Evolutionary conservation across 1,140 invertebrate genomes (phyloP), one percentile per base, ranked within the genome.

Genomic region (Drosophila ogumai): DNA sequence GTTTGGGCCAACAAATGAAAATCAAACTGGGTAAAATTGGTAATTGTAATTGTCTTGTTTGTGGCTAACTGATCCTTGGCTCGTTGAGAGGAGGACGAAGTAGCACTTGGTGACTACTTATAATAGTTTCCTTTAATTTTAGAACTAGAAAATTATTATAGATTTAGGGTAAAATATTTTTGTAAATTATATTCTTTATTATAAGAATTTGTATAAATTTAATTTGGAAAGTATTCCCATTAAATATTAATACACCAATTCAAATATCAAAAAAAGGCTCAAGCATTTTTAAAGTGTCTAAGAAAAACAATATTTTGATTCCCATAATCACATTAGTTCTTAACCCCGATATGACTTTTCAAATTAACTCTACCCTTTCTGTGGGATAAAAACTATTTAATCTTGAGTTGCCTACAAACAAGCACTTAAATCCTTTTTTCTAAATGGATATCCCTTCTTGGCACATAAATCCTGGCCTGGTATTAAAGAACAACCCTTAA

Each of bases 1-100:
- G 87, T 75, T 88, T 88, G 73, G 73, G 52, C 50, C 38, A 64
- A 34, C 72, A 66, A 75, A 59, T 72, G 67, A 73, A 73, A 72
- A 73, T 73, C 44, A 72, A 73, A 73, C 67, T 73, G 22, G 43
- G 54, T 58, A 44, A 59, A 72, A 72, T 59, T 66, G 60, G 60
- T 75, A 72, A 72, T 72, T 66, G 60, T 75, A 75, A 75, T 66
- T 75, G 60, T 75, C 72, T 44, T 75, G 72, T 66, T 55, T 66
- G 60, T 75, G 69, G 69, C 69, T 72, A 50, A 72, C 38, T 72
- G 69, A 72, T 72, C 54, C 22, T 17, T 17, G 36, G 44, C 32
- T 43, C 3, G 5, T 43, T 59, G 32, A 59, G 34, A 58, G 52
- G 36, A 31, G 34, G 13, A 17, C 7, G 17, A 19, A 36, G 36